These are phyloP conservation scores for Schizopygopsis pylzovi DNA, from an alignment of 2,797 vertebrate genomes.

Conservation along the genomic window DNA sequence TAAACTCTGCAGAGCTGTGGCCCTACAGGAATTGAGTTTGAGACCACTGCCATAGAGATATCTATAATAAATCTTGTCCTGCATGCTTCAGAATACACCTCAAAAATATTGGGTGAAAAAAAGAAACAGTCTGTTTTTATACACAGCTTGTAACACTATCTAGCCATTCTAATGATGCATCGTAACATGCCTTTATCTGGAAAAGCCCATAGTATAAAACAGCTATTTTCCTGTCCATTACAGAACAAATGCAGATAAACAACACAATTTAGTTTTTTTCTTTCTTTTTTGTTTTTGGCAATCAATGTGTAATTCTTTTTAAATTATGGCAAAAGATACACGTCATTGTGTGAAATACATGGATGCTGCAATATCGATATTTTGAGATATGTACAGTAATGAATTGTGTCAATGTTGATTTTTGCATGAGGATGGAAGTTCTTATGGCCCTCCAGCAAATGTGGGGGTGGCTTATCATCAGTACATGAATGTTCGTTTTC, in stretches of 20 bases:
- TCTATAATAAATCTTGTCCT: constrained; percentile 72
- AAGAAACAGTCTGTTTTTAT: constrained; percentile 76
- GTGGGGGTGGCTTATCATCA: constrained; percentile 53
- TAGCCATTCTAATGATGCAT: constrained; percentile 83
- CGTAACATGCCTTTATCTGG: constrained; percentile 79
- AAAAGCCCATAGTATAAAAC: constrained; percentile 69
- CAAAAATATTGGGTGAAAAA: constrained; percentile 84
- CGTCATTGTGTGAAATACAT: constrained; percentile 47
- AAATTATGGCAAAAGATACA: constrained; percentile 57
- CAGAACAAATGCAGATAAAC: constrained; percentile 73
- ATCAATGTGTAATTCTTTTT: constrained; percentile 65
- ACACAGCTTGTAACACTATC: constrained; percentile 76
- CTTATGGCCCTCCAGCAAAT: constrained; percentile 45
- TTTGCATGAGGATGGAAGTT: constrained; percentile 15
- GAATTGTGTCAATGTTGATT: constrained; percentile 47
- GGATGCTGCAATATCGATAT: constrained; percentile 63
- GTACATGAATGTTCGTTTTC: constrained; percentile 31
- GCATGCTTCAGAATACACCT: constrained; percentile 83
- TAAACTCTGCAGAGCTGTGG: too few species aligned
- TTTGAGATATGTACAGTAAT: constrained; percentile 78
- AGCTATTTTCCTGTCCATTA: constrained; percentile 56
- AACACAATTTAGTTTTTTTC: constrained; percentile 60
- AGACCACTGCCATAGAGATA: too few species aligned
- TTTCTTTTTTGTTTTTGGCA: constrained; percentile 70
- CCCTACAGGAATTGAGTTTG: too few species aligned